Conservation (phyloP, 1,140 invertebrate genomes). For the Tetramorium simillimum region DNA sequence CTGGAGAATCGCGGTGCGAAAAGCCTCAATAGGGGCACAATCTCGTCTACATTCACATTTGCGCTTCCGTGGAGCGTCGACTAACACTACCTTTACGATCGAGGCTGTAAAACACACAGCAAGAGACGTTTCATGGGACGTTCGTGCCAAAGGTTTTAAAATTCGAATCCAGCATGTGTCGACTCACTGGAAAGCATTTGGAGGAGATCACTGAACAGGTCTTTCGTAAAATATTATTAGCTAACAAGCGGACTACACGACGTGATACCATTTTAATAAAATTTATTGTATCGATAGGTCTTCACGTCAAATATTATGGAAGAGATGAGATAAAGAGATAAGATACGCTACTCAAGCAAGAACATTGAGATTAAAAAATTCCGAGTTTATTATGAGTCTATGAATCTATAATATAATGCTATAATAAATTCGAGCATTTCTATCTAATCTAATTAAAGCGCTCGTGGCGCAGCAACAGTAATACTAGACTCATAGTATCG, state of each 20-base stretch:
- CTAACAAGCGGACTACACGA: neutral
- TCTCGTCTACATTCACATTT: conserved; percentile 43
- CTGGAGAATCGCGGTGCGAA: conserved; percentile 23
- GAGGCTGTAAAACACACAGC: conserved; percentile 26
- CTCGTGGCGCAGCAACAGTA: no score
- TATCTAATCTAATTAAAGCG: no score
- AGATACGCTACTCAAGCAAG: no score
- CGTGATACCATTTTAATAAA: no score
- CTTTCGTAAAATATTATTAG: conserved; percentile 32
- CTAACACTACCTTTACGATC: conserved; percentile 26
- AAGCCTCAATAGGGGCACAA: conserved; percentile 29
- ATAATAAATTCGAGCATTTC: no score
- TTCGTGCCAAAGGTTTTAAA: conserved; percentile 46
- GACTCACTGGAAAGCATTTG: neutral
- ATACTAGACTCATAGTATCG: no score
- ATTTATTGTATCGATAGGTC: no score
- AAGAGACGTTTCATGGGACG: conserved; percentile 3
- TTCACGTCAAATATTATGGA: no score
- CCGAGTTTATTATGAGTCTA: no score
- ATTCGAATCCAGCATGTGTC: conserved; percentile 5
- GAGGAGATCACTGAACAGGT: neutral
- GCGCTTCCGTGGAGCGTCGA: neutral
- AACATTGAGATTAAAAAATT: no score
- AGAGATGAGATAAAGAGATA: no score
- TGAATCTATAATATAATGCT: no score